Conservation (phyloP, 1,140 invertebrate genomes). For the Polypedilum vanderplanki region DNA sequence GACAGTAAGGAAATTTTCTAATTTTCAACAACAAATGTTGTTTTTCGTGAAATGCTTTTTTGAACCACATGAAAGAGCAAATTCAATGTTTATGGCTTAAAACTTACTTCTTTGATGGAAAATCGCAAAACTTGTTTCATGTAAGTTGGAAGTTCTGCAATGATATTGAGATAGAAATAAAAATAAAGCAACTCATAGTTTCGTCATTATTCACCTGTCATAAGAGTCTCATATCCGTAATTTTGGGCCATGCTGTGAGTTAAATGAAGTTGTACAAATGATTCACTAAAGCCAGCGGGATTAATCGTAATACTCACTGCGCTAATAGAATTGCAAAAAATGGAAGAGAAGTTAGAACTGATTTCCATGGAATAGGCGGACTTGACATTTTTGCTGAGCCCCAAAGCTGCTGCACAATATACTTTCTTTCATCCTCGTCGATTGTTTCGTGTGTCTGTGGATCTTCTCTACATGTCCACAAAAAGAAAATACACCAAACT, state of each 20-base stretch:
- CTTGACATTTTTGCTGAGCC: constrained; percentile 54
- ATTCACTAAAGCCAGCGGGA: neutral
- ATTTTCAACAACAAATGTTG: too few species aligned
- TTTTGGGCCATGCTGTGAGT: constrained; percentile 64
- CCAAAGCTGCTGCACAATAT: constrained; percentile 69
- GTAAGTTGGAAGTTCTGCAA: constrained; percentile 79
- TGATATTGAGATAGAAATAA: too few species aligned
- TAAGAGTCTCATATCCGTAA: constrained; percentile 84
- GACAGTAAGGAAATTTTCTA: neutral
- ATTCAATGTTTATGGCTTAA: constrained; percentile 22
- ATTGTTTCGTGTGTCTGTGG: constrained; percentile 70
- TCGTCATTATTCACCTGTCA: constrained; percentile 51
- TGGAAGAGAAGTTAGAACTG: constrained; percentile 77
- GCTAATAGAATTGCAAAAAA: constrained; percentile 79
- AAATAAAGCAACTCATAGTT: too few species aligned
- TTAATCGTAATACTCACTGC: constrained; percentile 43
- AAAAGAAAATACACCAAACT: constrained; percentile 73
- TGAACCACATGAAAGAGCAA: neutral
- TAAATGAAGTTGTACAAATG: neutral
- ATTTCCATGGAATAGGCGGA: constrained; percentile 75
- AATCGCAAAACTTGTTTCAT: constrained; percentile 93
- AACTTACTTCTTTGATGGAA: constrained; percentile 77
- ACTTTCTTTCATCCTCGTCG: constrained; percentile 68
- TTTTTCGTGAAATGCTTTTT: too few species aligned
- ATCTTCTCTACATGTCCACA: constrained; percentile 66